Conservation (phyloP, 2,888 invertebrate species). For the Ypsolopha sequella region DNA sequence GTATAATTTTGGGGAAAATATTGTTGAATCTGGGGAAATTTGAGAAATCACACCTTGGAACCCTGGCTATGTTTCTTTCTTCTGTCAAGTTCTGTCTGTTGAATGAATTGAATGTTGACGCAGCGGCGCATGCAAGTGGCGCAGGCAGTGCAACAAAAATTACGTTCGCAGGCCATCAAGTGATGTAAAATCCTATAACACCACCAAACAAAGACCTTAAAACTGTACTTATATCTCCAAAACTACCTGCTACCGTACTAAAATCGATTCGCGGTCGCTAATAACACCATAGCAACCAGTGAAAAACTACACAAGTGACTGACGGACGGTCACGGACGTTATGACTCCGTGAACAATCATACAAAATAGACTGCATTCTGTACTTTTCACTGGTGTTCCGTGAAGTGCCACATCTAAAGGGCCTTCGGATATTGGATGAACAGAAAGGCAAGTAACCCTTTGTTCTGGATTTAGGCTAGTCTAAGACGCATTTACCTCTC, state of each 20-base stretch:
- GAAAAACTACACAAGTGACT: conserved; percentile 54
- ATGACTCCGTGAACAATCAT: conserved; percentile 43
- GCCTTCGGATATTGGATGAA: conserved; percentile 62
- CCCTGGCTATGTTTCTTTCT: not conserved
- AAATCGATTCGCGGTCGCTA: conserved; percentile 27
- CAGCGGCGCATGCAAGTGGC: conserved; percentile 61
- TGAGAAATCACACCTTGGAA: not conserved
- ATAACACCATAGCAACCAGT: conserved; percentile 42
- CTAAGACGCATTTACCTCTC: not conserved
- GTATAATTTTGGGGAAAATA: too few species aligned
- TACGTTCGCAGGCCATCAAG: conserved; percentile 55
- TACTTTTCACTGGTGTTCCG: conserved; percentile 31
- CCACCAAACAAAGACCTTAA: conserved; percentile 40
- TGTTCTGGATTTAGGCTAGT: not conserved
- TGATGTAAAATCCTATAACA: conserved; percentile 54
- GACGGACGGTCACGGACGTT: conserved; percentile 37
- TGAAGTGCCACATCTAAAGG: conserved; percentile 47
- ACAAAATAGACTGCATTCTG: conserved; percentile 24
- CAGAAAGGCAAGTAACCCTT: conserved; percentile 54
- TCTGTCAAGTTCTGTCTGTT: not conserved
- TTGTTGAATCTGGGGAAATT: too few species aligned
- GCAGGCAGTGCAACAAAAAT: conserved; percentile 67
- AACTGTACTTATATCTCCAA: conserved; percentile 22
- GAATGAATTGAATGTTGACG: conserved; percentile 39
- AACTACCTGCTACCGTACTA: conserved; percentile 21